phyloP scores from a whole-genome alignment of 2,888 invertebrate species.

The Dusona sp. region DNA sequence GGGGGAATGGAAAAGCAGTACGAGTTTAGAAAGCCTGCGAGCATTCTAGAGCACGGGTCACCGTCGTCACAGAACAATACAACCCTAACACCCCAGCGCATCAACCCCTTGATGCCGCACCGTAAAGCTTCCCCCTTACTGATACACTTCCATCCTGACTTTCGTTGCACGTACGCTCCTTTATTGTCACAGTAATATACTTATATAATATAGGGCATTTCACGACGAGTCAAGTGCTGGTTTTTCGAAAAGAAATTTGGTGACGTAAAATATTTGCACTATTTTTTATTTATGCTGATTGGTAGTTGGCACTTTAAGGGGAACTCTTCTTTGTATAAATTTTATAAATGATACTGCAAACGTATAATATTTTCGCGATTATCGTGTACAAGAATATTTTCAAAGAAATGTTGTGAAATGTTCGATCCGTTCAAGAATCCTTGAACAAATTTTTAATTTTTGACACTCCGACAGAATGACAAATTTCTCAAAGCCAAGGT shows the following conservation, averaged over 20 bases:
- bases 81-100: slow-evolving; percentile 70
- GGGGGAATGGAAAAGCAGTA: slow-evolving; percentile 52
- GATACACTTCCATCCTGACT: slow-evolving; percentile 20
- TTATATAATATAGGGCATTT: slow-evolving; percentile 9
- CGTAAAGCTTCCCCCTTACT: slow-evolving; percentile 34
- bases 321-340: not conserved
- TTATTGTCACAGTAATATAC: slow-evolving; percentile 34
- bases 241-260: not conserved
- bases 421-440: not conserved
- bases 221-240: not conserved
- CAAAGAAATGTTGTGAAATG: not conserved
- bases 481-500: not conserved
- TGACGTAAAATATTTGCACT: not conserved
- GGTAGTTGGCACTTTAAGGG: not conserved
- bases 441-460: not conserved
- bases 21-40: slow-evolving; percentile 76
- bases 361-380: not conserved
- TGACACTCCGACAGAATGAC: not conserved
- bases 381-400: not conserved
- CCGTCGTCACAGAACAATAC: slow-evolving; percentile 80
- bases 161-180: slow-evolving; percentile 44
- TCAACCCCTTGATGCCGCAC: slow-evolving; percentile 46
- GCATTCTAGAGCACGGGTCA: slow-evolving; percentile 78
- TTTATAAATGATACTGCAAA: not conserved
- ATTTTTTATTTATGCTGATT: not conserved